Evolutionary conservation across 2,113 vertebrate genomes (phyloP).

Genomic region (Pterophyllum scalare): DNA sequence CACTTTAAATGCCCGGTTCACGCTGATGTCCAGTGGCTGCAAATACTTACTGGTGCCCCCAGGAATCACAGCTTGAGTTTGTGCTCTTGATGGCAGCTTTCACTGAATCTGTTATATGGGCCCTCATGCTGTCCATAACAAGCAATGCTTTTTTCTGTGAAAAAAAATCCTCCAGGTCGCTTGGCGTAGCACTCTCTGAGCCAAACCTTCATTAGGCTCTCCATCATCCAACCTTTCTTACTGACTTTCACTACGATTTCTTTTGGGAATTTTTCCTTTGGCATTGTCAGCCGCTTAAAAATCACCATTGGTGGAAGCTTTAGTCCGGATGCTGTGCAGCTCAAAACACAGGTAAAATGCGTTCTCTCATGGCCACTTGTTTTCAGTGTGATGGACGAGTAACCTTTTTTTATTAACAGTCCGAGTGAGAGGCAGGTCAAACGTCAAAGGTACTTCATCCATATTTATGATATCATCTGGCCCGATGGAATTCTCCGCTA

Average conservation of each 20-base stretch:
- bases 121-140: not conserved
- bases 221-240: slow-evolving; percentile 12
- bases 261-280: not conserved
- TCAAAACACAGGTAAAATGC: not conserved
- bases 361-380: not conserved
- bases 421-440: no score
- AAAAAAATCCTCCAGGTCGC: no score
- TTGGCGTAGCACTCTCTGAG: no score
- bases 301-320: not conserved
- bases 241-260: not conserved
- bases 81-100: slow-evolving; percentile 35
- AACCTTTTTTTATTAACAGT: no score
- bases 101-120: slow-evolving; percentile 27
- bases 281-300: slow-evolving; percentile 31
- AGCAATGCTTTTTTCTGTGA: no score
- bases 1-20: slow-evolving; percentile 24
- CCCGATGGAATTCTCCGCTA: no score
- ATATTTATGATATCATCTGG: no score
- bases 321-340: not conserved
- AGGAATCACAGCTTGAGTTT: slow-evolving; percentile 32
- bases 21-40: slow-evolving; percentile 33
- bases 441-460: no score
- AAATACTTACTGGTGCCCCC: slow-evolving; percentile 19
- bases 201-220: no score
- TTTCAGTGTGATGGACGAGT: no score